Base-by-base conservation (phyloP, 2,113 vertebrate species). In the Protobothrops mucrosquamatus region DNA sequence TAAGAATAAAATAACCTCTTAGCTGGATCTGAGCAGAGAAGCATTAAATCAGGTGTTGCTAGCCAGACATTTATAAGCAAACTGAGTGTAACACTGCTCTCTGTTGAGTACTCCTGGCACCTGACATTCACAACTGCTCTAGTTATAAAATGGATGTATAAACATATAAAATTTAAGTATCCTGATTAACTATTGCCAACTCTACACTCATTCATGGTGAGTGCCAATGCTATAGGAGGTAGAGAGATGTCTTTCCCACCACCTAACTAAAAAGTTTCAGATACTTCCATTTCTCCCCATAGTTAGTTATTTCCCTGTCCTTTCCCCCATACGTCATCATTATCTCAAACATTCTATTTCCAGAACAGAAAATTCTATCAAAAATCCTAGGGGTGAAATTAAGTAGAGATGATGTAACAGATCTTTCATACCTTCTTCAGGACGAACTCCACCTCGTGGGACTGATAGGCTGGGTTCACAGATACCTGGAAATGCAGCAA, bases 401-500 rank as follows among this genome's bases (percentile, higher is more conserved):
- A 56, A 89, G 74, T 12, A 1, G 55, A 48, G 2, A 48, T n/a
- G 88, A 5, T 46, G 51, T 0, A 0, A 81, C 61, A 3, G 46
- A 43, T 14, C 3, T 52, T 96, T 94, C 26, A 85, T 94, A 99
- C 99, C 98, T 99, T 99, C 92, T 54, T 97, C 87, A 99, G 92
- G 1, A 97, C 98, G 94, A 97, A 98, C 95, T 99, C 98, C 95
- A 98, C 94, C 91, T 99, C 99, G 23, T 93, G 86, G 24, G 96
- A 26, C 94, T 99, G 98, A 96, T 99, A 99, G 4, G 98, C 99
- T 87, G 99, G 99, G 95, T 99, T 99, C 95, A 99, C 97, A 52
- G 98, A 98, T 0, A 99, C 99, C 99, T 99, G 92, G 15, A 86
- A 87, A 52, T 7, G 94, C 69, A 6, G 39, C 94, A 91, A 94